phyloP scores from a whole-genome alignment of 2,113 vertebrate genomes.

The Myanophis thanlyinensis region DNA sequence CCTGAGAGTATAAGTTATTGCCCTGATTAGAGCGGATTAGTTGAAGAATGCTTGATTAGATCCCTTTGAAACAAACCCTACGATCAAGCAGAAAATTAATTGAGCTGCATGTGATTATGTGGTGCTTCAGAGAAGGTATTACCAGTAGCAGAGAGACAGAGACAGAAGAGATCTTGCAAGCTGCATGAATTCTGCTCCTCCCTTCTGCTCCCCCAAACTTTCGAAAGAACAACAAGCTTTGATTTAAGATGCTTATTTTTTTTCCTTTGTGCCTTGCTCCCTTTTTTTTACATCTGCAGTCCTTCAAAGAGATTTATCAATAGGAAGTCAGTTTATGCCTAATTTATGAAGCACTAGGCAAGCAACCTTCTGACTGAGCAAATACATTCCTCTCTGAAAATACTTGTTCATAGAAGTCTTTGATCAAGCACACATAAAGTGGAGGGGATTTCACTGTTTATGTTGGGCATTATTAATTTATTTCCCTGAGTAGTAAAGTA shows the following conservation, averaged over 20 bases:
- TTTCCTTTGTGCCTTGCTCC: slow-evolving; percentile 40
- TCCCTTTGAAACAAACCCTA: slow-evolving; percentile 18
- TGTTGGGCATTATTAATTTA: not conserved
- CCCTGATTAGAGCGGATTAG: slow-evolving; percentile 10
- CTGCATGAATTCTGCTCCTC: slow-evolving; percentile 23
- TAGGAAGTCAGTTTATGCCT: slow-evolving; percentile 41
- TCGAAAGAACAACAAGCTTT: slow-evolving; percentile 39
- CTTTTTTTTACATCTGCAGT: slow-evolving; percentile 37
- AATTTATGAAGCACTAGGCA: not conserved
- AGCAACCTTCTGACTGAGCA: not conserved
- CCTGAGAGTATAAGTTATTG: not conserved
- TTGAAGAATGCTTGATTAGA: slow-evolving; percentile 23
- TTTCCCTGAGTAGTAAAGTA: not conserved
- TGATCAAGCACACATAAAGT: not conserved
- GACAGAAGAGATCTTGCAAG: slow-evolving; percentile 31
- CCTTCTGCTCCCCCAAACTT: slow-evolving; percentile 41
- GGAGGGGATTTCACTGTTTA: not conserved
- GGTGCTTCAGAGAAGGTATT: slow-evolving; percentile 36
- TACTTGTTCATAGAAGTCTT: not conserved
- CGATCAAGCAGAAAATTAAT: slow-evolving; percentile 45
- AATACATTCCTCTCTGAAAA: not conserved
- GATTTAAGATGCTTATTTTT: slow-evolving; percentile 45
- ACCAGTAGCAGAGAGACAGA: not conserved
- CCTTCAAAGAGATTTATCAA: slow-evolving; percentile 40
- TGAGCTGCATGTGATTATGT: slow-evolving; percentile 50